Conservation (phyloP, 64 coral and sea anemone species). For the Anthopleura sola region DNA sequence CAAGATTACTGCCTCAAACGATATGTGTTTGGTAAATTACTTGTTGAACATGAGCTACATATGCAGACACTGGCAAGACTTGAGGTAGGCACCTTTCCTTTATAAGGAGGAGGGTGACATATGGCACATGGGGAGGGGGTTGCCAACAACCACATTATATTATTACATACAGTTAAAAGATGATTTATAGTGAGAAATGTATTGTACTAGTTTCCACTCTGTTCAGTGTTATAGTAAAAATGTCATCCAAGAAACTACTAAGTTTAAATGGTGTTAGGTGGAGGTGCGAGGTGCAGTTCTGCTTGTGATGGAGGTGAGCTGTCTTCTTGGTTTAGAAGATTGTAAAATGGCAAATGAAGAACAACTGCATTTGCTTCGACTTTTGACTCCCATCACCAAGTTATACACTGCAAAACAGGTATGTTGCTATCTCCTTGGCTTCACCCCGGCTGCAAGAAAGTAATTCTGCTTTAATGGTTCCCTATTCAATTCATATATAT, state of each 20-base stretch:
- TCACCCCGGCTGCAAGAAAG: no score
- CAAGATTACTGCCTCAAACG: slow-evolving; percentile 76
- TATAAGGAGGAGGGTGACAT: no score
- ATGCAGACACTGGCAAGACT: slow-evolving; percentile 88
- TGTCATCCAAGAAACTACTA: no score
- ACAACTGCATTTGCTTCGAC: slow-evolving; percentile 58
- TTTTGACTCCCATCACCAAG: slow-evolving; percentile 84
- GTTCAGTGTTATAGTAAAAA: no score
- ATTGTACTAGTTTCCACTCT: no score
- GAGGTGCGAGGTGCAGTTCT: slow-evolving; percentile 69
- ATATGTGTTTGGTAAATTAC: slow-evolving; percentile 74
- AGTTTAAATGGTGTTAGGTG: slow-evolving; percentile 24
- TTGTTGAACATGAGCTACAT: slow-evolving; percentile 70
- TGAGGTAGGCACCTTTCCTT: slow-evolving; percentile 45
- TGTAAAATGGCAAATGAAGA: slow-evolving; percentile 58
- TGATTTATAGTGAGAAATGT: no score
- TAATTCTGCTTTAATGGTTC: no score
- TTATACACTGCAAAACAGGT: slow-evolving; percentile 98
- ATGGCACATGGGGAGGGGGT: no score
- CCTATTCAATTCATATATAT: not conserved
- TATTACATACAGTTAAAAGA: no score
- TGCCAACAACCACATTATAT: no score
- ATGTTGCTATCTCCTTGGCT: not conserved
- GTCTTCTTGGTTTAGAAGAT: slow-evolving; percentile 82
- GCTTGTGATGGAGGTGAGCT: slow-evolving; percentile 67